phyloP scores from a whole-genome alignment of 2,888 invertebrate genomes.

The Timema cristinae region DNA sequence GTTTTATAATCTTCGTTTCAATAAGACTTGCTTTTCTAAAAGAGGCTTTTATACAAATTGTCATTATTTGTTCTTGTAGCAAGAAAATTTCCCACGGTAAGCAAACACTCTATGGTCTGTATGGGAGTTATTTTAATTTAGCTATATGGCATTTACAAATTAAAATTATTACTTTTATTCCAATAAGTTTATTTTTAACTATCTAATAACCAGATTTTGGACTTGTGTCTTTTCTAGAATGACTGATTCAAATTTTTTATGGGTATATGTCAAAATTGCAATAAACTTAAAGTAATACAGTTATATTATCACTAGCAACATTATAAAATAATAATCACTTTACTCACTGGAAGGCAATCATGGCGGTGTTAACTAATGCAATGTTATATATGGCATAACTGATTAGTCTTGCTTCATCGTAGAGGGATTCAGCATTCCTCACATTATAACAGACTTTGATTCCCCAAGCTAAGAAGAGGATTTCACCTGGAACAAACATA shows the following conservation, averaged over 20 bases:
- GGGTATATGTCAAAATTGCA: background rate
- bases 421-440: conserved; percentile 85
- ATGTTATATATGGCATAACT: conserved; percentile 95
- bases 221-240: too few species aligned
- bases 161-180: too few species aligned
- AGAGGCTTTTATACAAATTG: too few species aligned
- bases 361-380: conserved; percentile 84
- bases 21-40: too few species aligned
- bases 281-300: background rate
- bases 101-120: too few species aligned
- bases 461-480: conserved; percentile 77
- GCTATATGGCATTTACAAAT: too few species aligned
- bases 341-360: conserved; percentile 92
- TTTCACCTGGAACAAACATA: conserved; percentile 56
- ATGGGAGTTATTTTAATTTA: too few species aligned
- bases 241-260: background rate
- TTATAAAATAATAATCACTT: conserved; percentile 12
- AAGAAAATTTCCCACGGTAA: too few species aligned
- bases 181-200: too few species aligned
- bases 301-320: background rate
- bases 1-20: too few species aligned
- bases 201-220: too few species aligned
- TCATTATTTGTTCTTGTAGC: too few species aligned
- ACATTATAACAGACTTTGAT: conserved; percentile 82
- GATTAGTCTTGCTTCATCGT: conserved; percentile 89